Base-by-base conservation (phyloP, 1,140 invertebrate genomes). In the Monomorium pharaonis region DNA sequence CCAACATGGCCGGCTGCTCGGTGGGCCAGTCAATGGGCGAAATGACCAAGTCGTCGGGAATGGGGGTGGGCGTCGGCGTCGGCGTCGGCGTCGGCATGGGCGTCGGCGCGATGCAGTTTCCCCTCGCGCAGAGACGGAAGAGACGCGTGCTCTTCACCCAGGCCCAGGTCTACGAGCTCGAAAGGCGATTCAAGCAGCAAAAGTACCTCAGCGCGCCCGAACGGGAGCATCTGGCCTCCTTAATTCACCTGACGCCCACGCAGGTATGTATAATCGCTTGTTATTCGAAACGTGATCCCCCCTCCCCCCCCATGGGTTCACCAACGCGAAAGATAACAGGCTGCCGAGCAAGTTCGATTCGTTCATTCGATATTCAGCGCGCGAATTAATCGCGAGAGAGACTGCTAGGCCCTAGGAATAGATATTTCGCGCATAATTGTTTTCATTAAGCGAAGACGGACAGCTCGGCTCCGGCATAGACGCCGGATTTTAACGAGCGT, bases 81-180 rank as follows among this genome's bases (percentile, higher is more conserved):
- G 97, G 97, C 63, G 97, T 97, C 44, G 97, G 97, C 93, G 97
- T 97, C 77, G 97, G 97, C 9, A 96, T 97, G 90, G 98, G 98
- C 94, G 96, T 97, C 85, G 98, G 98, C 95, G 97, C 98, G 69
- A 98, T 99, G 97, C 98, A 98, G 95, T 98, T 98, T 95, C 98
- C 98, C 37, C 96, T 99, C 86, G 97, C 98, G 16, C 98, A 98
- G 95, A 96, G 98, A 88, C 96, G 99, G 90, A 99, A 99, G 95
- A 96, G 99, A 89, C 96, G 99, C 90, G 99, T 99, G 80, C 97
- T 99, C 58, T 99, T 99, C 95, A 99, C 99, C 47, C 99, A 99
- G 95, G 98, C 98, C 72, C 99, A 99, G 96, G 99, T 99, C 51
- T 99, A 99, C 96, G 99, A 99, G 95, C 95, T 99, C 93, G 99